Base-by-base conservation (phyloP, 1,140 invertebrate genomes). In the Drosophila sucinea region DNA sequence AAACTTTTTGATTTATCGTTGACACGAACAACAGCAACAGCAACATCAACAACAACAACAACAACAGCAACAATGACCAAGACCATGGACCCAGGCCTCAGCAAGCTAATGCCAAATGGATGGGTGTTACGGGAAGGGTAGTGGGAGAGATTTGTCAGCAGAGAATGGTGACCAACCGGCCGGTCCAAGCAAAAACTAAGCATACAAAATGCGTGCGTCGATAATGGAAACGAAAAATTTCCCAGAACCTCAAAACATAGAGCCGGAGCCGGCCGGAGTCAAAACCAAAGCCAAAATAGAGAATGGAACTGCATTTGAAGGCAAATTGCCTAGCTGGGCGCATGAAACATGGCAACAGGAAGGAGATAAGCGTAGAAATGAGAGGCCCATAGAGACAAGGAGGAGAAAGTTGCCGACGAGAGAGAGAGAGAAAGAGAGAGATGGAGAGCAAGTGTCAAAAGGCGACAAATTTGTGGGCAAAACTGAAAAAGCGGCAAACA, bases 1-100 rank as follows among this genome's bases (percentile, higher is more conserved):
- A 87, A 89, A 89, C 32, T 77, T 87, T 87, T 89, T 87, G 84
- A 87, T 87, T 87, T 87, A 87, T 87, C 82, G 84, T 84, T 87
- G 84, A 87, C 84, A 87, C 76, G 84, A 71, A 77, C 83, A 78
- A 85, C 82, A 63, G 32, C 56, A 54, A 11, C 7, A 35, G 56
- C 32, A 38, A 38, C 60, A 54, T 40, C 30, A 54, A 3, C 7
- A 35, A 61, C 32, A 38, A 38, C 60, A 54, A 54, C 30, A 54
- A 3, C 40, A 61, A 30, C 63, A 35, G 17, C 60, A 55, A 69
- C 60, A 57, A 79, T 44, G 56, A 77, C 35, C 38, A 60, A 40
- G 64, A 47, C 51, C 68, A 30, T 29, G 38, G 73, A 77, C 73
- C 56, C 56, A 64, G 57, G 44, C 44, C 44, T 27, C 8, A 27